phyloP scores from a whole-genome alignment of 2,113 vertebrate species.

The Chloropsis hardwickii region DNA sequence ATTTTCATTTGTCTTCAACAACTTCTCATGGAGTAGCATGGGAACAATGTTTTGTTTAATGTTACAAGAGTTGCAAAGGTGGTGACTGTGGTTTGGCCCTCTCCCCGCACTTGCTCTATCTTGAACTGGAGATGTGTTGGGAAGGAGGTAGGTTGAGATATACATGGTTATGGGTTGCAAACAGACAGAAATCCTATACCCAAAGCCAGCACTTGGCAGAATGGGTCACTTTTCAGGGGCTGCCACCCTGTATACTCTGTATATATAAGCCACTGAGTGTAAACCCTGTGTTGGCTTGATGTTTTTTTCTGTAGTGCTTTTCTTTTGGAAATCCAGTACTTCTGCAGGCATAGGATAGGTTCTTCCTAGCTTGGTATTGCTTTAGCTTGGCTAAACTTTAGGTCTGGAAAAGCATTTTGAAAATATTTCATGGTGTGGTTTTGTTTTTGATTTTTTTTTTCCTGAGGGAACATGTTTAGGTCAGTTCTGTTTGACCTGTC shows the following conservation, averaged over 20 bases:
- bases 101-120: accelerated
- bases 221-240: background rate
- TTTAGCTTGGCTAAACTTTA: background rate
- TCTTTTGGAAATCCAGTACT: background rate
- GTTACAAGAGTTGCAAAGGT: background rate
- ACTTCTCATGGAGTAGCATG: background rate
- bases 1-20: background rate
- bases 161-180: background rate
- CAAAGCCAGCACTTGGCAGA: background rate
- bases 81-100: background rate
- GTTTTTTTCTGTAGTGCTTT: background rate
- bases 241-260: background rate
- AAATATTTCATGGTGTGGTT: background rate
- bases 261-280: background rate
- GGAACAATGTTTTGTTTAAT: background rate
- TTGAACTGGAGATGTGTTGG: background rate
- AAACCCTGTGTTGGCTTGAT: background rate
- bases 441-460: background rate
- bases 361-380: background rate
- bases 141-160: background rate
- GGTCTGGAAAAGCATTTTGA: background rate
- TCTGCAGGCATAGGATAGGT: accelerated
- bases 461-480: background rate
- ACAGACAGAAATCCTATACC: background rate
- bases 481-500: background rate